Evolutionary conservation across 2,888 invertebrate species (phyloP), one percentile per base, ranked within the genome.

Genomic region (Blastobasis adustella): DNA sequence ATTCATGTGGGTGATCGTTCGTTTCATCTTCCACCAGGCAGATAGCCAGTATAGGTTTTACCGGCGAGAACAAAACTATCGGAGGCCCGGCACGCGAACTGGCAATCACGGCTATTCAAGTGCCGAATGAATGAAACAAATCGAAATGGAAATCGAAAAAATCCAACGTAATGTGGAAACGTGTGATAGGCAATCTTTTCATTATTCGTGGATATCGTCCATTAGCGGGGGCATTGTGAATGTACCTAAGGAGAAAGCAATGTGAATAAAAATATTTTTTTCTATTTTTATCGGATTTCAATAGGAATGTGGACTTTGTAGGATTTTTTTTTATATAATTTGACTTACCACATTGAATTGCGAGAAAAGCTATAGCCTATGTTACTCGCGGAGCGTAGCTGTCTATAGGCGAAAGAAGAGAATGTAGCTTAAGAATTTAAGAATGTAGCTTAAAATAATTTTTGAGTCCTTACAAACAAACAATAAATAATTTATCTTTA

Each of bases 21-120:
- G 69, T 76, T 49, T 70, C 54, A 63, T 60, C 56, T 65, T 63
- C 52, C 60, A 59, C 23, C 23, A 23, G 23, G 61, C 66, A 70
- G 66, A 71, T 69, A 73, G 55, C 58, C 55, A n/a, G n/a, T 57
- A 59, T 62, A 57, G 58, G 61, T 76, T 75, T 73, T 70, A 67
- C 62, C 59, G 61, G 46, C 49, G 55, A n/a, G n/a, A 65, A 74
- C 66, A 69, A 68, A 77, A 76, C 76, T 76, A 81, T 75, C 69
- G 73, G 62, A 63, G 56, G 10, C 54, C 52, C 50, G 59, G 65
- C 85, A 85, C 85, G 86, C 86, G 74, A 86, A 77, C 77, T 50
- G 55, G 82, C 71, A 79, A 86, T 86, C 82, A 85, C 63, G 65
- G 67, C 68, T 61, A 66, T 71, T 73, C 70, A 72, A 70, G 69